Evolutionary conservation across 1,140 invertebrate species (phyloP).

Genomic region (Drusus annulatus): DNA sequence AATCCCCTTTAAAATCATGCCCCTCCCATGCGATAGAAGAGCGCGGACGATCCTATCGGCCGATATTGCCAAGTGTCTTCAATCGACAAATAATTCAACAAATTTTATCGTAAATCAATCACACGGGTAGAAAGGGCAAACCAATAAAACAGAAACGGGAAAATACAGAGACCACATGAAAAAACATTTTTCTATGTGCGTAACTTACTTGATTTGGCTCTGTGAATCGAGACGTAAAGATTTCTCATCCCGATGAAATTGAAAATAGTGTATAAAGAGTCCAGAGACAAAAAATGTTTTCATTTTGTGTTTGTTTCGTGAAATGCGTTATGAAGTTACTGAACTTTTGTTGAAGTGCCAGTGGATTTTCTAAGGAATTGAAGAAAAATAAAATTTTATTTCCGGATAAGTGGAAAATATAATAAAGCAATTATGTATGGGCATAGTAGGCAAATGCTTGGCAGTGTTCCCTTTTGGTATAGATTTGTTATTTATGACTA

Average conservation of each 20-base stretch:
- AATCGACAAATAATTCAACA: slow-evolving; percentile 21
- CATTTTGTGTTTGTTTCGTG: too few relatives aligned
- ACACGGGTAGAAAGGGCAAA: too few relatives aligned
- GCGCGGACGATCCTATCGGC: slow-evolving; percentile 26
- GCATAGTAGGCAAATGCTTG: slow-evolving; percentile 35
- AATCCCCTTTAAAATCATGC: slow-evolving; percentile 6
- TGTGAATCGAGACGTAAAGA: background rate
- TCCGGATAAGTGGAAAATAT: slow-evolving; percentile 40
- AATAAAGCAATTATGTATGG: slow-evolving; percentile 37
- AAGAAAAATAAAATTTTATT: too few relatives aligned
- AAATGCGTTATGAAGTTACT: background rate
- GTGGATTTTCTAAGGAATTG: too few relatives aligned
- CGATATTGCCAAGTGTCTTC: slow-evolving; percentile 11
- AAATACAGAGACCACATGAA: too few relatives aligned
- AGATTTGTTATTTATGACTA: slow-evolving; percentile 15
- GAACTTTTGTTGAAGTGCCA: background rate
- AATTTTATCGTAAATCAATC: background rate
- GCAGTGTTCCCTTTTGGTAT: slow-evolving; percentile 37
- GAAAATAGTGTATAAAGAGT: too few relatives aligned
- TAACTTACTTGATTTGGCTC: background rate
- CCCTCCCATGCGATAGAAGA: slow-evolving; percentile 27
- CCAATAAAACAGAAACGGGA: too few relatives aligned
- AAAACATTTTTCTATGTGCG: too few relatives aligned
- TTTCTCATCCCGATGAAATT: too few relatives aligned
- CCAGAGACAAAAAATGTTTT: background rate